These are phyloP conservation scores for Peromyscus nudipes DNA, from an alignment of 2,797 vertebrate genomes.

Conservation along the genomic window DNA sequence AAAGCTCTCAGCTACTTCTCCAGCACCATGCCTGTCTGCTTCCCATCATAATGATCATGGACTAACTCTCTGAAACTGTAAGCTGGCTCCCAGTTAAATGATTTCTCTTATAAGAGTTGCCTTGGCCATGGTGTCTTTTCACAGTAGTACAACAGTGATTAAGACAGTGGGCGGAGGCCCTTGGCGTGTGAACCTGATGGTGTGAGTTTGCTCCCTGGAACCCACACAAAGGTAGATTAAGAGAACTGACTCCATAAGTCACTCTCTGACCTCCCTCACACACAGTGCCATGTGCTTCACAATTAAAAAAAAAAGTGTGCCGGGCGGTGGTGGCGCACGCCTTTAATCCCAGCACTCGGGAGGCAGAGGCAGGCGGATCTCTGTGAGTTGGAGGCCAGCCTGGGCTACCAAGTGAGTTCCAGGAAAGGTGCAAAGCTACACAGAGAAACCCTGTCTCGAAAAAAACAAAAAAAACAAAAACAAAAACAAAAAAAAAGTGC, in stretches of 20 bases:
- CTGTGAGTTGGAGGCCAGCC: too few species aligned
- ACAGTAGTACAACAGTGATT: background rate
- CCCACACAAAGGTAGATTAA: too few species aligned
- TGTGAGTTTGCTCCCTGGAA: background rate
- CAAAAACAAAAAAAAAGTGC: background rate
- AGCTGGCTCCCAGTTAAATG: background rate
- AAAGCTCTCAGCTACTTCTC: background rate
- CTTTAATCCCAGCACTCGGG: too few species aligned
- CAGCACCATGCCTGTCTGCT: background rate
- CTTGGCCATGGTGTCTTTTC: background rate
- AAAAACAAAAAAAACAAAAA: too few species aligned
- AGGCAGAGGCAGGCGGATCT: too few species aligned
- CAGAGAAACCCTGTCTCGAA: too few species aligned
- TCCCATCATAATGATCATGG: background rate
- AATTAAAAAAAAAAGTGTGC: background rate
- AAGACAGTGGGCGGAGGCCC: background rate
- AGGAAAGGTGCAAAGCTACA: too few species aligned
- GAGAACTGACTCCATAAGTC: background rate
- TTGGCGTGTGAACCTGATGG: background rate
- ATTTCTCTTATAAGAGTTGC: background rate
- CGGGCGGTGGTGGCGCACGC: too few species aligned
- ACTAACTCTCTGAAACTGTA: background rate
- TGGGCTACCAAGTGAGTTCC: too few species aligned
- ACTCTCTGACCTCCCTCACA: background rate
- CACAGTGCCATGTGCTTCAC: background rate